A percentile compares a stretch with the other conserved stretches of the same genome.
These are phyloP conservation scores for Stegodyphus dumicola DNA, from an alignment of 1,140 invertebrate species.

Conservation along the genomic window DNA sequence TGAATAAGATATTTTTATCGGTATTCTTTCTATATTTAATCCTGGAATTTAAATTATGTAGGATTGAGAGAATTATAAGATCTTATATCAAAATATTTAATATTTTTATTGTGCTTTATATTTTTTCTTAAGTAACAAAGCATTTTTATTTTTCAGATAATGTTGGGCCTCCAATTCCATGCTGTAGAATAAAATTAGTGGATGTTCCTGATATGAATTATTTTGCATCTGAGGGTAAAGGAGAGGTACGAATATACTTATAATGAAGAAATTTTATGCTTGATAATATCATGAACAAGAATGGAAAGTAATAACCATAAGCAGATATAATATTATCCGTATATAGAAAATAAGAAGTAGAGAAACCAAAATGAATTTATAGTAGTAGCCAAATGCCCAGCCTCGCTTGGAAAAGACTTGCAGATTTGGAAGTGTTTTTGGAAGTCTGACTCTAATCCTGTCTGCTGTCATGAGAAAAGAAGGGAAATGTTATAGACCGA, in stretches of 20 bases:
- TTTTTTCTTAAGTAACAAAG: not conserved
- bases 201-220: conserved; percentile 99
- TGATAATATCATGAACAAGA: not conserved
- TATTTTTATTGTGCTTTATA: not conserved
- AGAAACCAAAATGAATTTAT: too few species aligned
- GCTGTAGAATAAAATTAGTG: conserved; percentile 91
- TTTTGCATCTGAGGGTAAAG: conserved; percentile 80
- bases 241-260: conserved; percentile 73
- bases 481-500: too few species aligned
- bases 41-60: not conserved
- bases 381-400: too few species aligned
- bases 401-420: too few species aligned
- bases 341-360: too few species aligned
- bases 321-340: too few species aligned
- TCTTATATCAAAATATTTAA: not conserved
- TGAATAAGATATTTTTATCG: too few species aligned
- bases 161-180: conserved; percentile 93
- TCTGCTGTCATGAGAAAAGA: too few species aligned
- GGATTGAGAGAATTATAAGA: not conserved
- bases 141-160: conserved; percentile 66
- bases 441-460: too few species aligned
- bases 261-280: not conserved
- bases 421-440: too few species aligned
- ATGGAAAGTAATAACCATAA: not conserved
- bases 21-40: not conserved